Evolutionary conservation across 2,797 vertebrate species (phyloP).

Genomic region (Chanos chanos): DNA sequence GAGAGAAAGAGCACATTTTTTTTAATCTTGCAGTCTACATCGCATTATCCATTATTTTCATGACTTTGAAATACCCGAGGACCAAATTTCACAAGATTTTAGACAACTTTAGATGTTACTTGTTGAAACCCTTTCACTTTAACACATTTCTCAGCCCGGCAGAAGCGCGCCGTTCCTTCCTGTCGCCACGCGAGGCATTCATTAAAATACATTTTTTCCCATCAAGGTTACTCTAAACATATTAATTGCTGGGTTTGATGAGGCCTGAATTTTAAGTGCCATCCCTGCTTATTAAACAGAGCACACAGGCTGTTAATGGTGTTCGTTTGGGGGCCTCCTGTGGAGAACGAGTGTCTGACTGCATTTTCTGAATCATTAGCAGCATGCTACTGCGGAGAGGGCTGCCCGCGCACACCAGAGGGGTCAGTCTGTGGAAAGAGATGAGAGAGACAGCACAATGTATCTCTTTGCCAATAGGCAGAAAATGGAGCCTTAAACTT

Average conservation of each 20-base stretch:
- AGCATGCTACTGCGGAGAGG: slow-evolving; percentile 45
- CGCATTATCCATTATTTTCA: too few relatives aligned
- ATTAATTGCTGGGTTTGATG: slow-evolving; percentile 58
- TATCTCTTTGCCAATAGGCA: slow-evolving; percentile 21
- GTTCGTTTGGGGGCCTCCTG: slow-evolving; percentile 41
- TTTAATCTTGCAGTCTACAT: too few relatives aligned
- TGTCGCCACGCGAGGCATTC: slow-evolving; percentile 21
- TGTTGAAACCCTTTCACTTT: not conserved
- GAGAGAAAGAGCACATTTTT: too few relatives aligned
- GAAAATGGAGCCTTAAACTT: too few relatives aligned
- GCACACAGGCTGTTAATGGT: slow-evolving; percentile 45
- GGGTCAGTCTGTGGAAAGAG: slow-evolving; percentile 41
- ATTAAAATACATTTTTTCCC: slow-evolving; percentile 50
- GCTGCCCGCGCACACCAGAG: slow-evolving; percentile 47
- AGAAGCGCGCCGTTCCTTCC: slow-evolving; percentile 14
- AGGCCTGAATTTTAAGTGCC: slow-evolving; percentile 45
- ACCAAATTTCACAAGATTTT: too few relatives aligned
- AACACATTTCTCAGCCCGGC: not conserved
- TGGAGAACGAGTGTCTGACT: slow-evolving; percentile 52
- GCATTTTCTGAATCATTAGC: slow-evolving; percentile 67
- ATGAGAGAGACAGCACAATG: slow-evolving; percentile 11
- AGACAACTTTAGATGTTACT: too few relatives aligned
- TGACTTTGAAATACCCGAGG: too few relatives aligned
- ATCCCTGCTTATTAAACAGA: slow-evolving; percentile 57
- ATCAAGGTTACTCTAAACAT: slow-evolving; percentile 54